A percentile compares a stretch with the other conserved stretches of the same genome.
Conservation (phyloP, 2,113 vertebrate genomes). For the Centropristis striata region DNA sequence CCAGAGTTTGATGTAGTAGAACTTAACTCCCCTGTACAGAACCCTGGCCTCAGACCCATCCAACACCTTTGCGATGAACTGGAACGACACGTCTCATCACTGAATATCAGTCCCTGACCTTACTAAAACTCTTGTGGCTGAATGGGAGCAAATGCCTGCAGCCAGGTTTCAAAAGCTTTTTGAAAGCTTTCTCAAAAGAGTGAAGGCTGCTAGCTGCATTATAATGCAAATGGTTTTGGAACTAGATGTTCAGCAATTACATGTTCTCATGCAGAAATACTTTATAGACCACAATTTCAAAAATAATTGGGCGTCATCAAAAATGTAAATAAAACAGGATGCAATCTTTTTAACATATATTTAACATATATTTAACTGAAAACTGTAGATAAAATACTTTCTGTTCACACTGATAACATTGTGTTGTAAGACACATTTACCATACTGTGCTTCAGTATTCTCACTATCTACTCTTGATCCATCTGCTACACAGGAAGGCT, state of each 20-base stretch:
- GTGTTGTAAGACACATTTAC: not conserved
- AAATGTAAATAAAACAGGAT: too few species aligned
- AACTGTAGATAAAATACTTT: too few species aligned
- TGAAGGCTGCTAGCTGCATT: not conserved
- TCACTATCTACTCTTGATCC: not conserved
- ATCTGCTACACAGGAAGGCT: not conserved
- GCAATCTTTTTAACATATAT: too few species aligned
- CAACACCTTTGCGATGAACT: not conserved
- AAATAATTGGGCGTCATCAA: too few species aligned
- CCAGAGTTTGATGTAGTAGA: not conserved
- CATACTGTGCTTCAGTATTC: not conserved
- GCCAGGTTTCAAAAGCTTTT: not conserved
- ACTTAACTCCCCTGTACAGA: not conserved
- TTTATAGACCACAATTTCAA: too few species aligned
- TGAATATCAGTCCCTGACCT: not conserved
- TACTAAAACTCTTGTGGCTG: not conserved
- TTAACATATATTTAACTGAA: too few species aligned
- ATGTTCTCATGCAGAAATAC: not conserved
- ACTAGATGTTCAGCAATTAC: not conserved
- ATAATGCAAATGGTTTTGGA: too few species aligned
- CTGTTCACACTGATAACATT: too few species aligned
- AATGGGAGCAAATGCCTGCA: not conserved
- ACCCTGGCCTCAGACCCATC: not conserved
- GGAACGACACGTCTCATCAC: not conserved
- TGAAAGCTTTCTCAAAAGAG: not conserved